Base-by-base conservation (phyloP, 2,113 vertebrate species). In the Aegotheles bennettii region DNA sequence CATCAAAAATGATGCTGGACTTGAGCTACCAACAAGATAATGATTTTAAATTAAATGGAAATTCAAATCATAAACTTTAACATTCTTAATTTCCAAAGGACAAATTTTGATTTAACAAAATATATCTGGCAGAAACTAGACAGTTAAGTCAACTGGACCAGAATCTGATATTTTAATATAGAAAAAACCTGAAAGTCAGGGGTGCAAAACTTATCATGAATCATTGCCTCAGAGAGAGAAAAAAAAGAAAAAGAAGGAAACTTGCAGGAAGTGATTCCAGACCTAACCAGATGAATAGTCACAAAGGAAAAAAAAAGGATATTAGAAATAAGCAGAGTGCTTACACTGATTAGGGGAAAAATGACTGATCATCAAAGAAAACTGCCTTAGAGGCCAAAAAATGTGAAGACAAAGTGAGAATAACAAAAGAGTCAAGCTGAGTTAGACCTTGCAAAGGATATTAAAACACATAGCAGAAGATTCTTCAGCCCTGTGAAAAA, bases 371-470 rank as follows among this genome's bases (percentile, higher is more conserved):
- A 94, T 95, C 88, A 86, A 95, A 95, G 57, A 93, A 93, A 80
- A 65, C 63, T 95, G 59, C 36, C 50, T 85, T 23, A 83, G 57
- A 94, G 45, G 59, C 59, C 79, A 92, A 93, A 88, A 96, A 80
- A 77, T 24, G 11, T 70, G 76, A 42, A 93, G 85, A 84, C 80
- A 95, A 94, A 92, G 38, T 86, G 85, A 88, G 67, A 93, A 93
- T 88, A 94, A 73, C 71, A 93, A 87, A n/a, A 91, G 78, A 91
- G 45, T 90, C 91, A 95, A 89, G 86, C 79, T 93, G 95, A 84
- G 91, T 60, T 92, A 90, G 65, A 84, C 43, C 48, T 91, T 71
- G n/a, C 31, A 94, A 90, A 94, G 87, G 73, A 87, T 92, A 95
- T 96, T 95, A 91, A 95, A 94, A 73, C 23, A 77, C 71, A 80